Evolutionary conservation across 2,888 invertebrate species (phyloP), one percentile per base, ranked within the genome.

Genomic region (Sesia bembeciformis): DNA sequence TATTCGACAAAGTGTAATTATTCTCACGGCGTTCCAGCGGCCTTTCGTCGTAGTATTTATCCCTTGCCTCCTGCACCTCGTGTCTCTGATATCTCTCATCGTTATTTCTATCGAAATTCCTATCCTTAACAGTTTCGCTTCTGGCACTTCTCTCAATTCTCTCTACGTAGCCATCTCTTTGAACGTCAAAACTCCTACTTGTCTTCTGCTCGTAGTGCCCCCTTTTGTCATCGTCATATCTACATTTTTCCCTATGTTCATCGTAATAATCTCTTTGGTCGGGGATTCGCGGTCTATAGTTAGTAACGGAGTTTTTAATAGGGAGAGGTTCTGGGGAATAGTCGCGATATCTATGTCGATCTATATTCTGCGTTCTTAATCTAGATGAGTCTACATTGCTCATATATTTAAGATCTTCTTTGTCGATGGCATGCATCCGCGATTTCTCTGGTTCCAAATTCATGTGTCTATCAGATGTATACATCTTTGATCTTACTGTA

Each of bases 151-250:
- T 46, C 23, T 46, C 46, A n/a, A 46, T 46, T 46, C 46, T 46
- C 3, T 4, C 78, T 0, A 49, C 54, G 41, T 73, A 79, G 8
- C 57, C 60, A 3, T 82, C 78, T 43, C 80, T 72, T 2, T 71
- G 74, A 3, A 76, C 58, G 4, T 87, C 85, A 51, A 79, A 87
- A 56, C 86, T 87, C 56, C 85, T 71, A 54, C 82, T 85, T 2
- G 80, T 75, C 54, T 76, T 85, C 53, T 82, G 78, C 39, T 81
- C 84, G 41, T 69, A 73, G 23, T 62, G 69, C 54, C 69, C 70
- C 56, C 74, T 69, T 1, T 77, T 74, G 3, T 78, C 78, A 0
- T 81, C 79, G 51, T 72, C 75, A 49, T 65, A 62, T 56, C 70
- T 69, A 4, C 62, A 64, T 56, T 73, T 66, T 2, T 62, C 63